Percentiles rank a stretch among this genome's conserved stretches.
Evolutionary conservation across 2,888 invertebrate species (phyloP).

Genomic region (Eilema sororculum): DNA sequence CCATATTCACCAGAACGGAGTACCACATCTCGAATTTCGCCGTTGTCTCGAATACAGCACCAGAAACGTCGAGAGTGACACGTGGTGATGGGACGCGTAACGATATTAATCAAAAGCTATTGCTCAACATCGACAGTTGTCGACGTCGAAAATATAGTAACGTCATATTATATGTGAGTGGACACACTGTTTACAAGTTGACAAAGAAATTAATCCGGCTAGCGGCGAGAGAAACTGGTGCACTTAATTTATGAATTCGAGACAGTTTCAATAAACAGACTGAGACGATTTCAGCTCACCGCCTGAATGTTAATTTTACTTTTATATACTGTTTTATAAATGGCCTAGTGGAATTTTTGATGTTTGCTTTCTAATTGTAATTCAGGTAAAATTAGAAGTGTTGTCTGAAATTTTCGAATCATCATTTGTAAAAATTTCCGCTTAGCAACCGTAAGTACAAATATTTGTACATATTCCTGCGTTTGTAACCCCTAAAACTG

Average conservation of each 20-base stretch:
- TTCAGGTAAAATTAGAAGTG: slow-evolving; percentile 21
- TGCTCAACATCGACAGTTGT: not conserved
- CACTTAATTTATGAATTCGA: slow-evolving; percentile 50
- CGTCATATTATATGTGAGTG: slow-evolving; percentile 4
- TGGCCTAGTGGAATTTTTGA: slow-evolving; percentile 40
- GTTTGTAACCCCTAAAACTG: not conserved
- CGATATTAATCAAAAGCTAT: not conserved
- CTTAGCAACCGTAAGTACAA: not conserved
- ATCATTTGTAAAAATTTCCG: not conserved
- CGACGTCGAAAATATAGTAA: slow-evolving; percentile 10
- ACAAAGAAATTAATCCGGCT: slow-evolving; percentile 17
- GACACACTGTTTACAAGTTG: slow-evolving; percentile 10
- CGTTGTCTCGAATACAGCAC: not conserved
- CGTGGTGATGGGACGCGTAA: not conserved
- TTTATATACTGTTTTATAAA: slow-evolving; percentile 43
- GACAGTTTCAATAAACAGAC: slow-evolving; percentile 52
- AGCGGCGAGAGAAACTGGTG: slow-evolving; percentile 38
- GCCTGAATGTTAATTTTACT: slow-evolving; percentile 53
- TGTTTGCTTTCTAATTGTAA: slow-evolving; percentile 48
- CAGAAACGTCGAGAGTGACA: not conserved
- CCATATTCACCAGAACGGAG: not conserved
- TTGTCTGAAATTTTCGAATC: slow-evolving; percentile 10
- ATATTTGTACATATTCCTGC: not conserved
- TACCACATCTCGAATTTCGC: not conserved
- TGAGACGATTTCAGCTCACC: slow-evolving; percentile 56